Conservation (phyloP, 2,888 invertebrate genomes). For the Cataglyphis albicans region DNA sequence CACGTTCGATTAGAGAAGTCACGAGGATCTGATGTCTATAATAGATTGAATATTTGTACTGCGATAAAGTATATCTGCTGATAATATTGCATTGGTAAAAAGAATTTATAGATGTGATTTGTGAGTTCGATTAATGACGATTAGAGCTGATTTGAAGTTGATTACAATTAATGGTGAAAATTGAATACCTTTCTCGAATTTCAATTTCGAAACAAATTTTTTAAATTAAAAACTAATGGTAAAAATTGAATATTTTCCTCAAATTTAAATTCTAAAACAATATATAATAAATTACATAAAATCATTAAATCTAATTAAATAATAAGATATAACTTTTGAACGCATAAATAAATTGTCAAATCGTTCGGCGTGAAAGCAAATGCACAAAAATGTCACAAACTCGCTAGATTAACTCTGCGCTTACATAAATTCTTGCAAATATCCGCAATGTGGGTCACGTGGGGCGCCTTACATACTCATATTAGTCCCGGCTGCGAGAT, state of each 20-base stretch:
- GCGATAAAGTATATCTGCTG: neutral
- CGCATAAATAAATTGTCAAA: neutral
- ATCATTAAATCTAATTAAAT: neutral
- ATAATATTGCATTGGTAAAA: neutral
- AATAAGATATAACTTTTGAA: neutral
- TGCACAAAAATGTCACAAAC: conserved; percentile 10
- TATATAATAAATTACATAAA: no score
- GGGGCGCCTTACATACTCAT: conserved; percentile 14
- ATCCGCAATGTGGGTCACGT: conserved; percentile 28
- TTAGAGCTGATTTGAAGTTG: neutral
- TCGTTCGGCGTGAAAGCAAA: neutral
- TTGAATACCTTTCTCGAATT: neutral
- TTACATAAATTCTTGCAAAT: conserved; percentile 18
- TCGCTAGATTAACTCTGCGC: conserved; percentile 25
- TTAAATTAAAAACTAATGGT: neutral
- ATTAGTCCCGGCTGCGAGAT: conserved; percentile 35
- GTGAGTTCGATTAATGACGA: neutral
- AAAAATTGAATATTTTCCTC: neutral
- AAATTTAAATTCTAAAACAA: neutral
- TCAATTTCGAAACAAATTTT: neutral
- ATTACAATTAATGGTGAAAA: neutral
- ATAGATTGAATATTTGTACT: neutral
- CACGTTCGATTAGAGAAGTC: conserved; percentile 26
- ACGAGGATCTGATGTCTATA: conserved; percentile 7
- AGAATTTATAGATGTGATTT: neutral